Conservation (phyloP, 2,888 invertebrate species). For the Xestia xanthographa region DNA sequence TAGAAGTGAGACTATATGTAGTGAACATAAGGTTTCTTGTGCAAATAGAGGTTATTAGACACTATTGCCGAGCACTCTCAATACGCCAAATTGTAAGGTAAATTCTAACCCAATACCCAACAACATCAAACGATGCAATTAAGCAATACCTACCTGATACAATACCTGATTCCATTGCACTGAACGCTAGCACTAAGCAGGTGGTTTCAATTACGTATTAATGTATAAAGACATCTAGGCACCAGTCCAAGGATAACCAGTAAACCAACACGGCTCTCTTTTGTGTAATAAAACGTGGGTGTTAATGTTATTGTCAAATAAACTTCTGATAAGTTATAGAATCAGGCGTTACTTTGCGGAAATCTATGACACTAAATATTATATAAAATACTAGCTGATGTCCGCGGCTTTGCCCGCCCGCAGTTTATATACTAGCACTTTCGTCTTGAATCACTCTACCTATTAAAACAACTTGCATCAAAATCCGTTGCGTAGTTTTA, state of each 20-base stretch:
- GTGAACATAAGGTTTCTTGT: background rate
- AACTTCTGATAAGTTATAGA: too few species aligned
- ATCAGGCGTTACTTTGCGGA: too few species aligned
- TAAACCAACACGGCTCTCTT: background rate
- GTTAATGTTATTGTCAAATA: background rate
- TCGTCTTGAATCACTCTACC: too few species aligned
- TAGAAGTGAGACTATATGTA: background rate
- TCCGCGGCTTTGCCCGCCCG: too few species aligned
- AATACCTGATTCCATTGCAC: slow-evolving; percentile 4
- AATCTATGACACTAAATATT: too few species aligned
- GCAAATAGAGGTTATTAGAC: background rate
- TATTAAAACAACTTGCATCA: too few species aligned
- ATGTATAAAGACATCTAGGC: slow-evolving; percentile 6
- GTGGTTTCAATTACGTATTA: slow-evolving; percentile 32
- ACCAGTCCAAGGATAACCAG: background rate
- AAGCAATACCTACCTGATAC: too few species aligned
- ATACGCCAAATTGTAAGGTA: background rate
- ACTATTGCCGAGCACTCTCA: background rate
- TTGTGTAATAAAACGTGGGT: background rate
- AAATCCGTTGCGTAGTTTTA: too few species aligned
- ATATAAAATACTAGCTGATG: too few species aligned
- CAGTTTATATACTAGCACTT: too few species aligned
- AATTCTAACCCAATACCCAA: background rate
- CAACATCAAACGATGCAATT: background rate
- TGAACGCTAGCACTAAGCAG: slow-evolving; percentile 9